Conservation (phyloP, 2,888 invertebrate genomes). For the Nebria salina region DNA sequence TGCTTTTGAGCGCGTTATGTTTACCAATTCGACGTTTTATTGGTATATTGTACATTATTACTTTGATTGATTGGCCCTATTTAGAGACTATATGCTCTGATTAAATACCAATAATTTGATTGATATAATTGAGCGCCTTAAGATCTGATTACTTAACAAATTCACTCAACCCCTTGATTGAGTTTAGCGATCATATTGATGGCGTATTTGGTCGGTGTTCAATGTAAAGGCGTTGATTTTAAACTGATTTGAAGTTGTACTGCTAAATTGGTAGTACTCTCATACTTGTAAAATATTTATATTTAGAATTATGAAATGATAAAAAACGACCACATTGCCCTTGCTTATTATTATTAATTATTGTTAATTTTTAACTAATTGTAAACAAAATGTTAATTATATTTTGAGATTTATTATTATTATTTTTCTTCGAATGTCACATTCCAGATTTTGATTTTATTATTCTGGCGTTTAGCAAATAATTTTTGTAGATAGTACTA, state of each 20-base stretch:
- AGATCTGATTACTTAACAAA: background rate
- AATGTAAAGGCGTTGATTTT: background rate
- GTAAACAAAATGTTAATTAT: constrained; percentile 34
- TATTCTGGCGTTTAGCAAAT: constrained; percentile 7
- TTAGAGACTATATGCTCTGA: no score
- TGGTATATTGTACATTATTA: no score
- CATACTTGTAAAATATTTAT: constrained; percentile 12
- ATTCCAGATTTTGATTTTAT: constrained; percentile 37
- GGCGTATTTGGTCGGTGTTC: background rate
- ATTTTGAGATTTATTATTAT: constrained; percentile 39
- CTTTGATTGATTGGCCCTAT: no score
- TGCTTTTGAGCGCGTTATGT: no score
- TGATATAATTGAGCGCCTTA: background rate
- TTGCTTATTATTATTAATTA: constrained; percentile 22
- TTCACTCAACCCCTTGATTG: background rate
- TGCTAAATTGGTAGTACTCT: constrained; percentile 7
- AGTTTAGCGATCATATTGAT: constrained; percentile 24
- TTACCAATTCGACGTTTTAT: no score
- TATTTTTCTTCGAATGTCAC: constrained; percentile 25
- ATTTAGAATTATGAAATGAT: background rate
- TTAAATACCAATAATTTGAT: no score
- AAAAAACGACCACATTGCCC: constrained; percentile 32
- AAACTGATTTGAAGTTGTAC: background rate
- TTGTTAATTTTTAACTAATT: constrained; percentile 47
- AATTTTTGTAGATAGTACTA: constrained; percentile 24